A percentile compares a stretch with the other conserved stretches of the same genome.
phyloP scores from a whole-genome alignment of 2,797 vertebrate genomes.

The Ctenopoma kingsleyae region DNA sequence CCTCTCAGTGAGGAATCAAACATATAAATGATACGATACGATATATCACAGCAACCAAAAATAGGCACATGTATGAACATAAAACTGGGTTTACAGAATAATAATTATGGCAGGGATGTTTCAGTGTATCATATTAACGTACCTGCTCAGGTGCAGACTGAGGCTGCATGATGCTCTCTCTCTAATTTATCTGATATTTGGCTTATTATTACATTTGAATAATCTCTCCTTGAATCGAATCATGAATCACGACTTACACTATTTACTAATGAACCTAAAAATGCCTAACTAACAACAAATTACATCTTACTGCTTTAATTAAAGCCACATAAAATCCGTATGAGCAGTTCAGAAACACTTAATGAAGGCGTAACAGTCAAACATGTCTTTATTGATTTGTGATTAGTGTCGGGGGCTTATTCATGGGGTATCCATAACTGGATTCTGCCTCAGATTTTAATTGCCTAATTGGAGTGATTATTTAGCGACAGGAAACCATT shows the following conservation, averaged over 20 bases:
- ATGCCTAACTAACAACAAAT: constrained; percentile 53
- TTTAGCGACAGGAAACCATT: constrained; percentile 84
- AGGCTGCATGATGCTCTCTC: constrained; percentile 9
- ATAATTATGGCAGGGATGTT: too few species aligned
- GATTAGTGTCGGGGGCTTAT: constrained; percentile 77
- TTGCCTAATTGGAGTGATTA: constrained; percentile 84
- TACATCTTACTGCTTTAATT: constrained; percentile 67
- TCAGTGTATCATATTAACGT: neutral
- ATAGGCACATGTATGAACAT: too few species aligned
- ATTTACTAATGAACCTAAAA: constrained; percentile 72
- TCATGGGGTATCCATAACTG: constrained; percentile 82
- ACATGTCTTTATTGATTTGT: constrained; percentile 79
- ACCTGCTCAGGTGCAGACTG: constrained; percentile 8
- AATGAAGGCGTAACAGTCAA: constrained; percentile 70
- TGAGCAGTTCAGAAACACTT: constrained; percentile 64
- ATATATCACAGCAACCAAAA: too few species aligned
- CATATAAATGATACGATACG: too few species aligned
- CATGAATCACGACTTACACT: constrained; percentile 45
- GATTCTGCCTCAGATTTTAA: constrained; percentile 81
- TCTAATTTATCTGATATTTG: neutral
- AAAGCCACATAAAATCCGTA: constrained; percentile 55
- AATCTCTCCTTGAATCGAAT: constrained; percentile 41
- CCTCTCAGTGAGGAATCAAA: too few species aligned
- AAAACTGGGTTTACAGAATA: too few species aligned
- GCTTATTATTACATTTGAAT: constrained; percentile 44